Percentiles rank a stretch among this genome's conserved stretches.
Conservation (phyloP, 2,113 vertebrate genomes). For the Sturnira hondurensis region DNA sequence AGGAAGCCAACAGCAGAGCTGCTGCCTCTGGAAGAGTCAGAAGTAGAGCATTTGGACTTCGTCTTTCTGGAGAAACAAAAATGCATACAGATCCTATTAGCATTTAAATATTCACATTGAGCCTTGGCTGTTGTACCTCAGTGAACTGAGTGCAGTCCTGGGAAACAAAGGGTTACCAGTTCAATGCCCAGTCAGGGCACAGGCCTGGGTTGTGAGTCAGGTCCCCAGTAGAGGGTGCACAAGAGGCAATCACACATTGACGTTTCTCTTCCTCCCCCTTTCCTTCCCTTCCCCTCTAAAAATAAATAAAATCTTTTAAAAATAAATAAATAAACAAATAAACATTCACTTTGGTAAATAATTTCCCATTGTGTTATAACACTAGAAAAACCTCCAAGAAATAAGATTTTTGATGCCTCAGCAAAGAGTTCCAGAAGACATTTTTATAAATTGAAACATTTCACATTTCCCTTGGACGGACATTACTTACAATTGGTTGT, state of each 20-base stretch:
- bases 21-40: slow-evolving; percentile 86
- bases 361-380: too few relatives aligned
- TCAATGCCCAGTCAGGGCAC: too few relatives aligned
- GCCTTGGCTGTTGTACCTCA: too few relatives aligned
- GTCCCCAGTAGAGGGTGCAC: too few relatives aligned
- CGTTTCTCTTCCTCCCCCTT: too few relatives aligned
- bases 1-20: slow-evolving; percentile 84
- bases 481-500: not conserved
- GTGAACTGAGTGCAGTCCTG: too few relatives aligned
- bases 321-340: not conserved
- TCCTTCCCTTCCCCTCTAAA: too few relatives aligned
- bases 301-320: too few relatives aligned
- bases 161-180: too few relatives aligned
- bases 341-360: not conserved
- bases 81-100: not conserved
- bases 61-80: slow-evolving; percentile 84
- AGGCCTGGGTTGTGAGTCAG: too few relatives aligned
- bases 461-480: not conserved
- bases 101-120: not conserved
- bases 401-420: not conserved
- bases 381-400: not conserved
- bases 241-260: too few relatives aligned
- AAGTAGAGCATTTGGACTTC: slow-evolving; percentile 85
- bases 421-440: not conserved
- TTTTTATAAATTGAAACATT: not conserved